A percentile compares a stretch with the other conserved stretches of the same genome.
Conservation (phyloP, 2,797 vertebrate species). For the Anguilla pacifica region DNA sequence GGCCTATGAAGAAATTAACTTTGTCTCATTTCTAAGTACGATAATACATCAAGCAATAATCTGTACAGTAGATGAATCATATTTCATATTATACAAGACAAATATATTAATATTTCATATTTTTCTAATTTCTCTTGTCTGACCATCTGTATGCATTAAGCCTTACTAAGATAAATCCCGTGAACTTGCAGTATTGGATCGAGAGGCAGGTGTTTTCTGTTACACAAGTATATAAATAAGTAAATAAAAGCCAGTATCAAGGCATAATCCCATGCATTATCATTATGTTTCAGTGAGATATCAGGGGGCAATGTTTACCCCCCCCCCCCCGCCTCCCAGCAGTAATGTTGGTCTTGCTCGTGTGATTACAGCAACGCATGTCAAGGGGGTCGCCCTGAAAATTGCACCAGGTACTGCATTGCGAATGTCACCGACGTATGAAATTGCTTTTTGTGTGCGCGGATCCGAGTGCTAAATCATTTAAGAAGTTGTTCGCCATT, state of each 20-base stretch:
- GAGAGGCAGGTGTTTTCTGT: conserved; percentile 82
- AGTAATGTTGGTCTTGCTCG: conserved; percentile 54
- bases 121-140: conserved; percentile 91
- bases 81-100: conserved; percentile 83
- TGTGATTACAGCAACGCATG: conserved; percentile 57
- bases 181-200: conserved; percentile 77
- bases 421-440: conserved; percentile 73
- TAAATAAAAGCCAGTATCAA: conserved; percentile 82
- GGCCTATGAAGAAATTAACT: conserved; percentile 83
- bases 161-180: conserved; percentile 90
- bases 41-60: conserved; percentile 85
- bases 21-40: conserved; percentile 82
- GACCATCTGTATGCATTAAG: conserved; percentile 89
- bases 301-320: conserved; percentile 68
- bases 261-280: conserved; percentile 80
- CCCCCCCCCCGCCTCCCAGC: conserved; percentile 49
- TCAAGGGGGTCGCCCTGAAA: conserved; percentile 53
- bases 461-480: conserved; percentile 72
- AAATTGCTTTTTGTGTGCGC: conserved; percentile 75
- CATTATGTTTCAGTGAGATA: conserved; percentile 77
- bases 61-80: conserved; percentile 82
- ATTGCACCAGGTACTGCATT: conserved; percentile 62
- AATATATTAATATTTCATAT: conserved; percentile 92
- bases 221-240: conserved; percentile 63
- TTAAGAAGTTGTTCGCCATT: conserved; percentile 70